Conservation (phyloP, 2,888 invertebrate species). For the Crossocerus cetratus region DNA sequence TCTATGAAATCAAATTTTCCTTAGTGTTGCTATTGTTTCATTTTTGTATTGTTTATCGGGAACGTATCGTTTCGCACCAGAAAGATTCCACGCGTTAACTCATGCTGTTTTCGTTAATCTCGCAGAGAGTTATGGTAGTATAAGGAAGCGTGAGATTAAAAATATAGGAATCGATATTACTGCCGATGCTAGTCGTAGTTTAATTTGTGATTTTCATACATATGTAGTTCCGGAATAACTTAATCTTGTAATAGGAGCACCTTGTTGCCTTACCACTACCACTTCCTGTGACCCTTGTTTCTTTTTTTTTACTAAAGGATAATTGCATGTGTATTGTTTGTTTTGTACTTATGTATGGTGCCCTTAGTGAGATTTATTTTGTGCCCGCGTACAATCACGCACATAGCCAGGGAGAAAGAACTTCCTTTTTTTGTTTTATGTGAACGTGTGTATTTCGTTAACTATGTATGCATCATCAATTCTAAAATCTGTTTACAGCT, state of each 20-base stretch:
- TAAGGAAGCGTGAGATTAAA: too few relatives aligned
- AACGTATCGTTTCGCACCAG: too few relatives aligned
- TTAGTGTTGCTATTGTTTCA: not conserved
- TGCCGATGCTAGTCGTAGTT: not conserved
- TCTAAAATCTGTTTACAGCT: conserved; percentile 74
- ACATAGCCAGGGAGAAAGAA: conserved; percentile 44
- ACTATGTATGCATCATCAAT: conserved; percentile 66
- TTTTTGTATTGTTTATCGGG: too few relatives aligned
- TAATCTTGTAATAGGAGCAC: conserved; percentile 48
- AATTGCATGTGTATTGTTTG: conserved; percentile 71
- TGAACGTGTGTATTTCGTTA: conserved; percentile 62
- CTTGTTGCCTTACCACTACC: conserved; percentile 68
- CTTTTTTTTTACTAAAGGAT: conserved; percentile 22
- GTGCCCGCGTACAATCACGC: conserved; percentile 50
- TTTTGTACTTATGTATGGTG: conserved; percentile 63
- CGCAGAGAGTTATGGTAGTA: too few relatives aligned
- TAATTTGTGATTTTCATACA: conserved; percentile 17
- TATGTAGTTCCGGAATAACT: conserved; percentile 41
- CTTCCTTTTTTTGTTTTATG: conserved; percentile 40
- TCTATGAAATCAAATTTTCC: too few relatives aligned
- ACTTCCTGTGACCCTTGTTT: conserved; percentile 57
- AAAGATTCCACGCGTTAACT: too few relatives aligned
- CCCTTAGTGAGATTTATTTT: conserved; percentile 52
- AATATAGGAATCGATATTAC: too few relatives aligned
- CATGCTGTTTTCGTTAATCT: too few relatives aligned